Evolutionary conservation across 2,113 vertebrate species (phyloP).

Genomic region (Spizaetus ornatus): DNA sequence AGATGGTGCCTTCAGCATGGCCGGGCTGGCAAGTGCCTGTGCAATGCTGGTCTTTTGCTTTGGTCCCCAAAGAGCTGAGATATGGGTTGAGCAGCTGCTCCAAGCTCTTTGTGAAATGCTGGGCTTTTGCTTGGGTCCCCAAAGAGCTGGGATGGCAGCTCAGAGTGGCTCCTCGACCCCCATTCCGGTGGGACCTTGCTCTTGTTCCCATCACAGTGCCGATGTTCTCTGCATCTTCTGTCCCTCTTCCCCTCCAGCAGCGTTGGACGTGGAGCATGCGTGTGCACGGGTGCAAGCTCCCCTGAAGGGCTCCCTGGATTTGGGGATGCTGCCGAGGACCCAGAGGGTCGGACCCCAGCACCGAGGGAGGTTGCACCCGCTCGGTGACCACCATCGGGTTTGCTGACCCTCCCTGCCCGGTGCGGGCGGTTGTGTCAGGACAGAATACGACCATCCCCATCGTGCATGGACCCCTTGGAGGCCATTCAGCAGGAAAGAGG

Average conservation of each 20-base stretch:
- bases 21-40: background rate
- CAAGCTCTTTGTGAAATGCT: background rate
- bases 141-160: rapidly evolving
- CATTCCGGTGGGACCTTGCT: background rate
- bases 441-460: background rate
- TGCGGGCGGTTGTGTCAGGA: background rate
- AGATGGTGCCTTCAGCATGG: background rate
- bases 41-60: background rate
- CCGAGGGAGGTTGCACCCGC: background rate
- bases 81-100: rapidly evolving
- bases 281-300: rapidly evolving
- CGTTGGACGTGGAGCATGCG: rapidly evolving
- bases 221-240: background rate
- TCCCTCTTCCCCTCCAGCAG: background rate
- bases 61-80: background rate
- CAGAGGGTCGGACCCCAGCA: background rate
- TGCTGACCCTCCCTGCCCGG: background rate
- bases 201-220: background rate
- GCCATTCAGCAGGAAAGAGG: background rate
- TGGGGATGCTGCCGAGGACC: background rate
- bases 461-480: background rate
- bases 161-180: background rate
- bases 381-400: background rate
- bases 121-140: background rate
- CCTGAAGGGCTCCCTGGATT: background rate